These are phyloP conservation scores for Seira ritae DNA, from an alignment of 2,888 invertebrate genomes.

Conservation along the genomic window DNA sequence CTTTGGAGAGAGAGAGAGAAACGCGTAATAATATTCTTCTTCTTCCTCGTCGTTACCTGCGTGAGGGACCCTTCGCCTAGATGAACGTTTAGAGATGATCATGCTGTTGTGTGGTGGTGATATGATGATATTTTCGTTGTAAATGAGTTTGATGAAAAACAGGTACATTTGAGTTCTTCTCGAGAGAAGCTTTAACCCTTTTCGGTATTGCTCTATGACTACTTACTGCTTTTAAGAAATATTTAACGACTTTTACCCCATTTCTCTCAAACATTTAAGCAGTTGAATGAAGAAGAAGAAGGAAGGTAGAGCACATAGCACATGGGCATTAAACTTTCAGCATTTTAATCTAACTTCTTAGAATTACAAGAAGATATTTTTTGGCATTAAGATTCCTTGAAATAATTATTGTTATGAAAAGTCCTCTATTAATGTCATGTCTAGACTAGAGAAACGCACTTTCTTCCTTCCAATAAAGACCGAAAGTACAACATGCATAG, in stretches of 20 bases:
- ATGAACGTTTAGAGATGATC: no score
- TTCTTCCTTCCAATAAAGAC: no score
- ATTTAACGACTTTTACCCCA: constrained; percentile 46
- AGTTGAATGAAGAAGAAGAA: no score
- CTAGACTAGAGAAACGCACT: constrained; percentile 45
- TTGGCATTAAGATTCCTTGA: constrained; percentile 44
- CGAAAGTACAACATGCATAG: no score
- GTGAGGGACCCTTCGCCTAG: no score
- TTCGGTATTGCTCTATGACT: neutral
- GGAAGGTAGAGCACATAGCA: no score
- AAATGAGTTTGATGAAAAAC: constrained; percentile 44
- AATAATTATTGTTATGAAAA: constrained; percentile 49
- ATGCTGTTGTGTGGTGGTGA: constrained; percentile 10
- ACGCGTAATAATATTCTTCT: no score
- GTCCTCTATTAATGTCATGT: constrained; percentile 43
- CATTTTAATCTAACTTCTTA: no score
- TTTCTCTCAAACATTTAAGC: neutral
- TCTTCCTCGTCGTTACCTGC: no score
- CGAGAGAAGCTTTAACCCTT: constrained; percentile 29
- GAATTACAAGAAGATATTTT: constrained; percentile 41
- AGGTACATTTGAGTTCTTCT: constrained; percentile 17
- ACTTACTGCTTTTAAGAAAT: constrained; percentile 36
- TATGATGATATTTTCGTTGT: constrained; percentile 42
- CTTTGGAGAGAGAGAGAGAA: no score
- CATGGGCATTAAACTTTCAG: no score